Base-by-base conservation (phyloP, 2,797 vertebrate genomes). In the Oryzias dopingdopingensis region DNA sequence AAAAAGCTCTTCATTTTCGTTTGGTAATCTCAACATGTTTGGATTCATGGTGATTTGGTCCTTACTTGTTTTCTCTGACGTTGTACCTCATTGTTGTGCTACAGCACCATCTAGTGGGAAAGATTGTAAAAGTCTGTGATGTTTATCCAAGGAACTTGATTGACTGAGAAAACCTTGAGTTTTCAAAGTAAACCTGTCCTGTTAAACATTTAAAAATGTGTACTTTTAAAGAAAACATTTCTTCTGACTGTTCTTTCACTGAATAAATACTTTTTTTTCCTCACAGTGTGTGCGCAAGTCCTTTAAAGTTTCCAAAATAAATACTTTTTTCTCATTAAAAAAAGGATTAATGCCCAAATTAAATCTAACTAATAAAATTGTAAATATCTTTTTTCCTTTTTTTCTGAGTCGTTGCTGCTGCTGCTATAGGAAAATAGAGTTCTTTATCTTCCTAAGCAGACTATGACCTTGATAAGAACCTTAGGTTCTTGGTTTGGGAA, bases 101-200 rank as follows among this genome's bases (percentile, higher is more conserved):
- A 80, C 77, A 84, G 51, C 83, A 52, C 83, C 86, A 86, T 77
- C 86, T 87, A 78, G 80, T 81, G 88, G 86, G 62, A 1, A 1
- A 59, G 4, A 29, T 59, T 18, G 26, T 16, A n/a, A 44, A 18
- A 50, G 23, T 5, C 62, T 5, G 26, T 37, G 10, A 37, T 13
- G 10, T 12, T 37, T 37, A 10, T 18, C 20, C 10, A 12, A 37
- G 32, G 3, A 12, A 12, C 32, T 37, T 37, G 32, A 37, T 12
- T 12, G 10, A 37, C 7, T 32, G 7, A 32, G 29, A 32, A 32
- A 32, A 32, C 29, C 2, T 32, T 32, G 3, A 37, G 2, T 3
- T 13, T 12, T 3, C 1, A 37, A 12, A 37, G 32, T 37, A 12
- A 13, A 37, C 32, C 32, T 37, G 10, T 37, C 32, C 32, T 37